These are phyloP conservation scores for Drosophila setifemur DNA, from an alignment of 1,140 invertebrate species.

Conservation along the genomic window DNA sequence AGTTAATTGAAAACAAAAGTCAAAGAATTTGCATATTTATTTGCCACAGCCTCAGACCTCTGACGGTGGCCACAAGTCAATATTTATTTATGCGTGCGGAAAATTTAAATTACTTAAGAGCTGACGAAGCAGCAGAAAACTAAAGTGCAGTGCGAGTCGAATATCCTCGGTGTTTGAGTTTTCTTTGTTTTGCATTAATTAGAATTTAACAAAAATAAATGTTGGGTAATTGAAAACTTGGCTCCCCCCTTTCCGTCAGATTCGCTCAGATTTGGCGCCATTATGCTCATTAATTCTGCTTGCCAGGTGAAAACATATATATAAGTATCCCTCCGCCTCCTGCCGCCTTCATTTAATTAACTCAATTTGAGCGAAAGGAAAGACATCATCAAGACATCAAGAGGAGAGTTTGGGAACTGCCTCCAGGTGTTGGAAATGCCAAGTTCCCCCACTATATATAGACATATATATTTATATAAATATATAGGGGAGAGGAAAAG, in stretches of 20 bases:
- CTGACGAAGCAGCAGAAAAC: slow-evolving; percentile 37
- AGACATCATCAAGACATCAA: slow-evolving; percentile 66
- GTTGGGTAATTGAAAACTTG: slow-evolving; percentile 76
- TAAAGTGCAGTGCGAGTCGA: slow-evolving; percentile 18
- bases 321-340: background rate
- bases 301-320: slow-evolving; percentile 28
- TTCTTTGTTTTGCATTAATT: slow-evolving; percentile 61
- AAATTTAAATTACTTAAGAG: slow-evolving; percentile 70
- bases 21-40: slow-evolving; percentile 76
- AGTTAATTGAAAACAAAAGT: slow-evolving; percentile 79
- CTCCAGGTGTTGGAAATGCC: slow-evolving; percentile 15
- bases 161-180: background rate
- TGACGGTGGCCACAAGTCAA: slow-evolving; percentile 60
- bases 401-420: slow-evolving; percentile 12
- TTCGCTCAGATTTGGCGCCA: background rate
- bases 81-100: slow-evolving; percentile 73
- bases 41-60: slow-evolving; percentile 32
- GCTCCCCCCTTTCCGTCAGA: slow-evolving; percentile 22
- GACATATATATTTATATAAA: background rate
- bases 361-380: slow-evolving; percentile 51
- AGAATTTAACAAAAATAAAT: slow-evolving; percentile 80
- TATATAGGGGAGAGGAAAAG: background rate
- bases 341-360: slow-evolving; percentile 39
- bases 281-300: slow-evolving; percentile 73
- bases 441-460: background rate